Evolutionary conservation across 1,140 invertebrate genomes (phyloP).

Genomic region (Sipha flava): DNA sequence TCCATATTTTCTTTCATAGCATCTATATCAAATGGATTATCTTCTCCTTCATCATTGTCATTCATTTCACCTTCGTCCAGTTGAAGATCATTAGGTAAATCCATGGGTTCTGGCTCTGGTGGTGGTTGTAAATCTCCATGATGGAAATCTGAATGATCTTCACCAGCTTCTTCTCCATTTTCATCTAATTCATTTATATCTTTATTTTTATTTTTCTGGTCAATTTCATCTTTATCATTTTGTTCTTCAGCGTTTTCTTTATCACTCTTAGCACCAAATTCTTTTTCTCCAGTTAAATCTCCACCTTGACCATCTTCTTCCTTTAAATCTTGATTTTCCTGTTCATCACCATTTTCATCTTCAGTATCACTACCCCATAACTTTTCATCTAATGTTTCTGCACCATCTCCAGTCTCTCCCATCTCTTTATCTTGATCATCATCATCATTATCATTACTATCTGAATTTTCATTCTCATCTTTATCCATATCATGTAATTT

Average conservation of each 20-base stretch:
- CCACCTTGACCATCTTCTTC: constrained; percentile 51
- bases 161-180: constrained; percentile 64
- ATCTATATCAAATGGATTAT: constrained; percentile 78
- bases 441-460: constrained; percentile 57
- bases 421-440: constrained; percentile 85
- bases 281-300: constrained; percentile 45
- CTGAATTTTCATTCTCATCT: constrained; percentile 52
- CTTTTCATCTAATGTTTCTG: constrained; percentile 61
- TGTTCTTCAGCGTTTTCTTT: constrained; percentile 51
- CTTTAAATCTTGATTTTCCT: constrained; percentile 44
- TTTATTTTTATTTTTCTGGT: constrained; percentile 54
- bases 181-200: constrained; percentile 73
- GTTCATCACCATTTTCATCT: constrained; percentile 55
- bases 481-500: constrained; percentile 74
- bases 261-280: constrained; percentile 52
- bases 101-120: constrained; percentile 72
- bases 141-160: constrained; percentile 78
- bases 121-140: constrained; percentile 58
- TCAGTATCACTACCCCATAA: constrained; percentile 77
- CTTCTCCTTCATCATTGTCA: constrained; percentile 48
- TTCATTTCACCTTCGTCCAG: constrained; percentile 65
- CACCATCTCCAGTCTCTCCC: constrained; percentile 79
- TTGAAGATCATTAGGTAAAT: constrained; percentile 77
- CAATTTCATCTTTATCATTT: constrained; percentile 46
- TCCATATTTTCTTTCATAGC: constrained; percentile 53